Conservation (phyloP, 2,888 invertebrate species). For the Thera britannica region DNA sequence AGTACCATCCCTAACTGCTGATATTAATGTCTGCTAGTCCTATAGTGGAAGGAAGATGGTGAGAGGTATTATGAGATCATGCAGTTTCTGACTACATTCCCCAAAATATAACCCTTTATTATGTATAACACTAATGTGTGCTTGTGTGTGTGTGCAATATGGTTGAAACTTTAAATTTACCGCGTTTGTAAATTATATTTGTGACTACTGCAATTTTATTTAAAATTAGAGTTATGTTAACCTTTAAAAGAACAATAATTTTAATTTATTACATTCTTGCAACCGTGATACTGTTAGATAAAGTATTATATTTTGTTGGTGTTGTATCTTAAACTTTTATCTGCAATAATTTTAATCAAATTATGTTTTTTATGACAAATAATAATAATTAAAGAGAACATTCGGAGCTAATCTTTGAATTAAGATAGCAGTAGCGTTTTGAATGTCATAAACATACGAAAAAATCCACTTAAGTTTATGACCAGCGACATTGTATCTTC, state of each 20-base stretch:
- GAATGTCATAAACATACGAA: conserved; percentile 59
- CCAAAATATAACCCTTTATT: too few relatives aligned
- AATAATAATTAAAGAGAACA: conserved; percentile 54
- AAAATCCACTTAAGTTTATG: conserved; percentile 68
- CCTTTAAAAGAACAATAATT: conserved; percentile 1
- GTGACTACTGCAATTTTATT: conserved; percentile 19
- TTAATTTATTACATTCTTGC: conserved; percentile 17
- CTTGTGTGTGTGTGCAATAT: too few relatives aligned
- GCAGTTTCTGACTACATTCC: too few relatives aligned
- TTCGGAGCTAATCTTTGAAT: conserved; percentile 45
- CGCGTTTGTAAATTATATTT: conserved; percentile 1
- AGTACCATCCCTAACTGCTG: too few relatives aligned
- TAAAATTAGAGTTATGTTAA: conserved; percentile 19
- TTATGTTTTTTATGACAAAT: conserved; percentile 45
- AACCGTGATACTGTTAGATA: neutral
- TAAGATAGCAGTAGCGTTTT: conserved; percentile 61
- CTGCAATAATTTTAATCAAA: conserved; percentile 43
- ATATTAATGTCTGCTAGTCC: too few relatives aligned
- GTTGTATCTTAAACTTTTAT: conserved; percentile 39
- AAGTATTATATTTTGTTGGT: conserved; percentile 16
- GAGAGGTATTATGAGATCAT: too few relatives aligned
- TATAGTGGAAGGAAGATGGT: too few relatives aligned
- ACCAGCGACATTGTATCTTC: conserved; percentile 61
- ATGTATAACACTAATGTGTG: too few relatives aligned
- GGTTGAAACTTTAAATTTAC: too few relatives aligned